These are phyloP conservation scores for Cariama cristata DNA, from an alignment of 2,113 vertebrate species.

Conservation along the genomic window DNA sequence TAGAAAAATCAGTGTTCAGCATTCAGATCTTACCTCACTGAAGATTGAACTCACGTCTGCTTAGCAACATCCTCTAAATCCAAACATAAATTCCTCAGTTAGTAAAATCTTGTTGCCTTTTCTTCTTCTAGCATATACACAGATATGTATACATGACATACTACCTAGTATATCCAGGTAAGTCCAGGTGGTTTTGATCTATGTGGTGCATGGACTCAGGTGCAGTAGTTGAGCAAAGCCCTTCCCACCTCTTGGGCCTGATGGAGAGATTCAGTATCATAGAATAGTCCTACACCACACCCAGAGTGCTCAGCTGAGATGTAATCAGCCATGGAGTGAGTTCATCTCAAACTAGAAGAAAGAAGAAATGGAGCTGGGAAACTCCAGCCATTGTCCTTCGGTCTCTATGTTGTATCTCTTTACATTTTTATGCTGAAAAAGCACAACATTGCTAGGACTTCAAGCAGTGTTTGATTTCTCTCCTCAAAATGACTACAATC, in stretches of 20 bases:
- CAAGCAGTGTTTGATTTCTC: neutral
- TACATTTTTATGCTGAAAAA: neutral
- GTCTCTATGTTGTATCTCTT: neutral
- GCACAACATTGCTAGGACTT: neutral
- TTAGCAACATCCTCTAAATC: neutral
- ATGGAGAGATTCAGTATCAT: neutral
- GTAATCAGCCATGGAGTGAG: neutral
- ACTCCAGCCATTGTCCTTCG: neutral
- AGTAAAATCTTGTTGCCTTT: neutral
- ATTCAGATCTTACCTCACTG: neutral
- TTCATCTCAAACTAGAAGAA: neutral
- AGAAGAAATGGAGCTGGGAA: neutral
- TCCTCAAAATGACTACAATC: neutral
- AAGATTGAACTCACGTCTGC: neutral
- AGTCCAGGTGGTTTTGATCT: neutral
- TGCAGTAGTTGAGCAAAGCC: neutral
- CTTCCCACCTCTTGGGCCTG: neutral
- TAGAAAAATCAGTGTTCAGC: neutral
- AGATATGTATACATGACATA: neutral
- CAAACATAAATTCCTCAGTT: neutral
- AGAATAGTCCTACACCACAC: neutral
- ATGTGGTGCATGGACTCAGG: neutral
- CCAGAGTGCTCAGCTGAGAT: neutral
- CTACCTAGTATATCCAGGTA: neutral
- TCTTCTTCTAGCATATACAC: neutral